Base-by-base conservation (phyloP, 2,888 invertebrate species). In the Ormyrus thymus region DNA sequence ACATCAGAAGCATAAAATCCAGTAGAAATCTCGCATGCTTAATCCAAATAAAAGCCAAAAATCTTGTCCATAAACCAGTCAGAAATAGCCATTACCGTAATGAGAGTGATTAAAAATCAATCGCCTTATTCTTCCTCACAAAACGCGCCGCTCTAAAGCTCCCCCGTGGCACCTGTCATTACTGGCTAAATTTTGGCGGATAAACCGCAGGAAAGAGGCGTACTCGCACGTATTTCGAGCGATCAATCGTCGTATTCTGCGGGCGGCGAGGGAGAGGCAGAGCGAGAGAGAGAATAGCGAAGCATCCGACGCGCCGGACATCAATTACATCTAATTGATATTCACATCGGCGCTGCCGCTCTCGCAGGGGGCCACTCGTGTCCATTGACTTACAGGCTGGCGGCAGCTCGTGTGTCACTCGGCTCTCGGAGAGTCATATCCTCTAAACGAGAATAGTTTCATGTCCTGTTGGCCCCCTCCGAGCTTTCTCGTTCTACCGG, bases 281-380 rank as follows among this genome's bases (percentile, higher is more conserved):
- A n/a, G n/a, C n/a, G 29, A 29, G 29, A 29, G 29, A 29, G 29
- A 29, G 29, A 29, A 29, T 48, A 56, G 53, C 53, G 46, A 43
- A 50, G n/a, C 73, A 61, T 79, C 81, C 81, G 79, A 61, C 73
- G 56, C 76, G 68, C 74, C 74, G 71, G 78, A 84, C 85, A 83
- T 84, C 85, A 83, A 85, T 85, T 85, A 84, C 83, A 82, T 82
- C 83, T 84, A 84, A 85, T 85, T 85, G 85, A 85, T 85, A 85
- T 84, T 85, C 84, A 81, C 83, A 80, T 81, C 77, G 83, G 59
- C n/a, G 50, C 46, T 58, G 6, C n/a, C 68, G 13, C 53, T 61
- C 58, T 45, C 15, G 9, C 46, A 13, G 43, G 5, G 46, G 43
- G 29, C 7, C 29, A 7, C 15, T 58, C 11, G 50, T n/a, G 43